phyloP scores from a whole-genome alignment of 2,113 vertebrate species.

The Charadrius vociferus region DNA sequence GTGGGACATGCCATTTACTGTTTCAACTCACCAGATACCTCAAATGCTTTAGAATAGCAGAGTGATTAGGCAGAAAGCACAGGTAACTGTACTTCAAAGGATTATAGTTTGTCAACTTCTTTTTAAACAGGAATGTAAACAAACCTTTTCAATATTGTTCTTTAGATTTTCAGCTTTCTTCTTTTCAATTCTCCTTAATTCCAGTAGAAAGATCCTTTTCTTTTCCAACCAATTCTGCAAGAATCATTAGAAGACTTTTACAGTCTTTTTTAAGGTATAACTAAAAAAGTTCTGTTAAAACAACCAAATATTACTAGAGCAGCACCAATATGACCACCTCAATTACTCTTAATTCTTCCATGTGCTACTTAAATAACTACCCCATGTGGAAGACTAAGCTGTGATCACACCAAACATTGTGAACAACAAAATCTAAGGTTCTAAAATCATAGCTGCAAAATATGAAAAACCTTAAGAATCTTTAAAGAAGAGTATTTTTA shows the following conservation, averaged over 20 bases:
- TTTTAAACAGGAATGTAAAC: background rate
- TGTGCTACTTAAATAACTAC: background rate
- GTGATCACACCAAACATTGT: fast-evolving
- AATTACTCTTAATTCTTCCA: background rate
- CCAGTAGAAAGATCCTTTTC: slow-evolving; percentile 81
- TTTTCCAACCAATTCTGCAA: slow-evolving; percentile 90
- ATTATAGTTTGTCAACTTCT: background rate
- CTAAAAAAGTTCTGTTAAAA: background rate
- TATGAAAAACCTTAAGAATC: background rate
- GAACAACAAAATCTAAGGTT: background rate
- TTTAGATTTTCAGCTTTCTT: slow-evolving; percentile 81
- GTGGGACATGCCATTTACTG: background rate
- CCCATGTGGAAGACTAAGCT: background rate
- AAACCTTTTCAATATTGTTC: slow-evolving; percentile 82
- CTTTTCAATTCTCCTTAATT: slow-evolving; percentile 79
- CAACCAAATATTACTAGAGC: background rate
- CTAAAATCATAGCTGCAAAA: background rate
- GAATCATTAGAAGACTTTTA: background rate
- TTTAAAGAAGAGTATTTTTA: background rate
- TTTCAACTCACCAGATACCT: background rate
- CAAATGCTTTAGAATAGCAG: background rate
- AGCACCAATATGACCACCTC: background rate
- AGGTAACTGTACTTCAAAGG: background rate
- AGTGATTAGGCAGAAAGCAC: background rate
- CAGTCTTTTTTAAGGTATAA: background rate